Conservation (phyloP, 2,888 invertebrate genomes). For the Halictus ligatus region DNA sequence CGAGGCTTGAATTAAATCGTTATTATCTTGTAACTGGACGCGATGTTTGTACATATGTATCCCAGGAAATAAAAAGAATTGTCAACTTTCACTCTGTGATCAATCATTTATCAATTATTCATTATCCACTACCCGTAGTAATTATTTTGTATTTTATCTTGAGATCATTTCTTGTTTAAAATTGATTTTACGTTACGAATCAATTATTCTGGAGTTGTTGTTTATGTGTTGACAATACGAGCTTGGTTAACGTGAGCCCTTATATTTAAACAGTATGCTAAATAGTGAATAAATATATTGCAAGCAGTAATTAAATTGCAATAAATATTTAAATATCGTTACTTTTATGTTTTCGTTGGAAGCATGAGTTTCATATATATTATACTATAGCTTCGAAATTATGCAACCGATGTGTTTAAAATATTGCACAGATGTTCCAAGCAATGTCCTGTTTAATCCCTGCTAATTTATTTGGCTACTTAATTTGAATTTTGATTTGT, state of each 20-base stretch:
- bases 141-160: background rate
- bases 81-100: conserved; percentile 43
- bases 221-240: background rate
- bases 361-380: background rate
- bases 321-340: background rate
- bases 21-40: conserved; percentile 43
- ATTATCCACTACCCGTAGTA: no score
- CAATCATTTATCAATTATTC: conserved; percentile 34
- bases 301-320: background rate
- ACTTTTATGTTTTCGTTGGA: background rate
- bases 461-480: background rate
- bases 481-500: background rate
- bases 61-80: conserved; percentile 29
- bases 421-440: background rate
- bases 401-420: background rate
- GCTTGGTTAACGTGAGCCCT: background rate
- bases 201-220: background rate
- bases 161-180: background rate
- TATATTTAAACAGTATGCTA: background rate
- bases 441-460: background rate
- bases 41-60: conserved; percentile 55
- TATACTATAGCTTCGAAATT: background rate
- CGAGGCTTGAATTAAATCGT: conserved; percentile 34
- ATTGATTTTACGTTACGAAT: background rate
- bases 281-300: background rate